These are phyloP conservation scores for Eremobia ochroleuca DNA, from an alignment of 2,888 invertebrate genomes.

Conservation along the genomic window DNA sequence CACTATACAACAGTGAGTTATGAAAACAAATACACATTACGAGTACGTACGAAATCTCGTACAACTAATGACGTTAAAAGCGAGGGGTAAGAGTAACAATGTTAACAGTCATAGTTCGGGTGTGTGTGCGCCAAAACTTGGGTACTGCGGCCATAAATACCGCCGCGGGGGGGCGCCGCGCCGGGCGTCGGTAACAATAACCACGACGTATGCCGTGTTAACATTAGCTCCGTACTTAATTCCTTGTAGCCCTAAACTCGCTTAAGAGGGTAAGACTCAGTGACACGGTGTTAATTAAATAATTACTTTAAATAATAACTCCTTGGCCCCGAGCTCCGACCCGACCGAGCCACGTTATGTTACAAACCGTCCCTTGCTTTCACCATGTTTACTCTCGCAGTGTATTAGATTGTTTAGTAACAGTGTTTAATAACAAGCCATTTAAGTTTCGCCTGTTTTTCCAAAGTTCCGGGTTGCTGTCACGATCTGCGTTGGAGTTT, in stretches of 20 bases:
- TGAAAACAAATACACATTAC: conserved; percentile 90
- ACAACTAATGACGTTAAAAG: conserved; percentile 89
- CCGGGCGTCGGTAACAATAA: conserved; percentile 82
- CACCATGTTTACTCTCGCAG: conserved; percentile 33
- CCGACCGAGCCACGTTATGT: conserved; percentile 56
- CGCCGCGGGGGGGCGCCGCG: conserved; percentile 82
- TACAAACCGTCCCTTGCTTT: conserved; percentile 63
- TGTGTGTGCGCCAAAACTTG: conserved; percentile 89
- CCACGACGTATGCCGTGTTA: conserved; percentile 89
- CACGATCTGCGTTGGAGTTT: background rate
- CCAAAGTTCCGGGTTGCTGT: background rate
- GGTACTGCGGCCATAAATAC: conserved; percentile 88
- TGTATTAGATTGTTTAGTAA: conserved; percentile 43
- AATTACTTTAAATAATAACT: conserved; percentile 91
- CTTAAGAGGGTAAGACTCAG: conserved; percentile 89
- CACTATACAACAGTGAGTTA: conserved; percentile 83
- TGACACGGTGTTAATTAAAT: conserved; percentile 90
- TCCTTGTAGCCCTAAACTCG: conserved; percentile 89
- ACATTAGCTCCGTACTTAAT: conserved; percentile 90
- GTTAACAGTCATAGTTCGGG: conserved; percentile 89
- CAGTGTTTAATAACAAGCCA: conserved; percentile 6
- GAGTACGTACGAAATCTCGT: conserved; percentile 88
- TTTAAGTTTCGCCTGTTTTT: background rate
- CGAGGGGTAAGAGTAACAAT: conserved; percentile 89
- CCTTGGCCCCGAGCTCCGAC: conserved; percentile 71